These are phyloP conservation scores for Microtus richardsoni DNA, from an alignment of 2,113 vertebrate genomes.

Conservation along the genomic window DNA sequence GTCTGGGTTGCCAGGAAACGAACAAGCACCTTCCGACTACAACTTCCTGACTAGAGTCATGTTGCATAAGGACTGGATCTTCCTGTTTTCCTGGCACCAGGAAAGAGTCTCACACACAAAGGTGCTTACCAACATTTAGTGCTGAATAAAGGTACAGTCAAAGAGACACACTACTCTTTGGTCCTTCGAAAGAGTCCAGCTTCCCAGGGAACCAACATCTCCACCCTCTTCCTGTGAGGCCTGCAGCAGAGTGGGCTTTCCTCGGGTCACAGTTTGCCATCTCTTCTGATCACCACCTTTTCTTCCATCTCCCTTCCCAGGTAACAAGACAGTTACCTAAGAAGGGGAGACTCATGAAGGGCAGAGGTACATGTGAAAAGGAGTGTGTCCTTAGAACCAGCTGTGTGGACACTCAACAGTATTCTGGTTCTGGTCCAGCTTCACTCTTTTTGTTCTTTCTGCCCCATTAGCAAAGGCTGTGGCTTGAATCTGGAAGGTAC, in stretches of 20 bases:
- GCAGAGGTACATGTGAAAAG: not conserved
- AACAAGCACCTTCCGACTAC: too few species aligned
- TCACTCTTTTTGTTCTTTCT: not conserved
- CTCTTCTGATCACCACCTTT: not conserved
- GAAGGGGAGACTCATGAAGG: not conserved
- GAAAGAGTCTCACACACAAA: not conserved
- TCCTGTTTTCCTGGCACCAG: not conserved
- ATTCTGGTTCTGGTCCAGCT: not conserved
- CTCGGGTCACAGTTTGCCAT: too few species aligned
- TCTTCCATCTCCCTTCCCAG: not conserved
- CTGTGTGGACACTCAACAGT: not conserved
- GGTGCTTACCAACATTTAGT: not conserved
- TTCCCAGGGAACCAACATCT: not conserved
- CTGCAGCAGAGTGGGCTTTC: not conserved
- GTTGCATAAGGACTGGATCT: too few species aligned
- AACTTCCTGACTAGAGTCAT: not conserved
- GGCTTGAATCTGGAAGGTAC: not conserved
- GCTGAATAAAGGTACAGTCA: not conserved
- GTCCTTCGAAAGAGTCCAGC: not conserved
- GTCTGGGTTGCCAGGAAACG: too few species aligned
- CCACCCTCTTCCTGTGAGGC: not conserved
- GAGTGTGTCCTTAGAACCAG: not conserved
- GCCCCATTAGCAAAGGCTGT: not conserved
- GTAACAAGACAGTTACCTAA: not conserved
- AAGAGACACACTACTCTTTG: not conserved